Base-by-base conservation (phyloP, 2,113 vertebrate species). In the Brachirus orientalis region DNA sequence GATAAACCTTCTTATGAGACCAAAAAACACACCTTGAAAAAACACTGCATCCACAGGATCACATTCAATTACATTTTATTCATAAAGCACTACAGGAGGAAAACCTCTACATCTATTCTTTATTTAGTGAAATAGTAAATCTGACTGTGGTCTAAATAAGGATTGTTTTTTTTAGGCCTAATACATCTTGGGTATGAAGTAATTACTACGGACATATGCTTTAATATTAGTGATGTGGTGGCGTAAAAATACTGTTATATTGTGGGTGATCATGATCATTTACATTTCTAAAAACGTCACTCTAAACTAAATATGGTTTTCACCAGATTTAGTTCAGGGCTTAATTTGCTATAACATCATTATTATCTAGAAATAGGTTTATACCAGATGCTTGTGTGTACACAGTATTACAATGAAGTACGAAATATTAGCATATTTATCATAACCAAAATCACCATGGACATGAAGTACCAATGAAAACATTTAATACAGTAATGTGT, bases 1-100 rank as follows among this genome's bases (percentile, higher is more conserved):
- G 6, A 64, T 61, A 47, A 73, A 69, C 45, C 44, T 55, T 62
- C 14, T 62, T 20, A 75, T 37, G 65, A 79, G 71, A 58, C 35
- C 40, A 33, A 13, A 58, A 53, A 10, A 60, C 52, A 43, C 38
- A 41, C 13, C 40, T 51, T 33, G 33, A 63, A 69, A 55, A 75
- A 67, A 45, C 12, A 44, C 16, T 22, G 37, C 33, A 73, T 62
- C 50, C 55, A 9, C 52, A 58, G 53, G 48, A 75, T 52, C 54
- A 35, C 4, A 11, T 12, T 72, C 36, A 57, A 48, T 69, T 51
- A 41, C 17, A 73, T 77, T 10, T 57, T n/a, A 16, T 57, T 74
- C 17, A 67, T 72, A 54, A 46, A 14, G 11, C 77, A 52, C 46
- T 4, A 51, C 28, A 51, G 56, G 16, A 62, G 63, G 47, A 28